A percentile compares a stretch with the other conserved stretches of the same genome.
phyloP scores from a whole-genome alignment of 2,888 invertebrate species.

The Stegophylla sp. region DNA sequence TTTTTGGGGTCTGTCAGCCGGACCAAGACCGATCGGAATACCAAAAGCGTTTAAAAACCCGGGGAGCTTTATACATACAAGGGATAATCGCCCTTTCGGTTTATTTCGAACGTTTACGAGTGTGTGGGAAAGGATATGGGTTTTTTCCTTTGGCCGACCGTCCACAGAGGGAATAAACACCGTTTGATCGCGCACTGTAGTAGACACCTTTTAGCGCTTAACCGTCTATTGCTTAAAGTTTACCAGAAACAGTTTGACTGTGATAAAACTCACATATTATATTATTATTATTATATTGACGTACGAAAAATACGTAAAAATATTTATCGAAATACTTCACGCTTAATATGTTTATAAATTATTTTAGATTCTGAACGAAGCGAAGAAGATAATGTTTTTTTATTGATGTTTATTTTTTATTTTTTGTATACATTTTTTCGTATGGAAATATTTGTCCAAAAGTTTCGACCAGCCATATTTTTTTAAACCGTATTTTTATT shows the following conservation, averaged over 20 bases:
- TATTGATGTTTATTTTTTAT: too few species aligned
- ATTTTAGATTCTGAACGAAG: too few species aligned
- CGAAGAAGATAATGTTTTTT: too few species aligned
- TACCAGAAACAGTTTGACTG: neutral
- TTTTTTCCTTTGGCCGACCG: constrained; percentile 30
- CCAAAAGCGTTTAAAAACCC: constrained; percentile 59
- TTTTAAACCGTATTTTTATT: too few species aligned
- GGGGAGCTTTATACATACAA: constrained; percentile 57
- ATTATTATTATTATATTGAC: too few species aligned
- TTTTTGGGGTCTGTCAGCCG: constrained; percentile 59
- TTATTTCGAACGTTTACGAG: constrained; percentile 59
- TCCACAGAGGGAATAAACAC: constrained; percentile 33
- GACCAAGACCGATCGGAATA: constrained; percentile 59
- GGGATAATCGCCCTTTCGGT: constrained; percentile 59
- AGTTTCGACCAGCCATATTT: too few species aligned
- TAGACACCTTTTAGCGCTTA: constrained; percentile 23
- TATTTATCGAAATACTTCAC: too few species aligned
- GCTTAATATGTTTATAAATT: too few species aligned
- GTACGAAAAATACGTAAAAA: too few species aligned
- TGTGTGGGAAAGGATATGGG: constrained; percentile 54
- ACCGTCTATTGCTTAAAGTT: neutral
- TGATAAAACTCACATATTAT: neutral
- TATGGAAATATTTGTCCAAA: too few species aligned
- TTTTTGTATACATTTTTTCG: too few species aligned
- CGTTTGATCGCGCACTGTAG: constrained; percentile 28